Conservation (phyloP, 2,888 invertebrate species). For the Tachina lurida region DNA sequence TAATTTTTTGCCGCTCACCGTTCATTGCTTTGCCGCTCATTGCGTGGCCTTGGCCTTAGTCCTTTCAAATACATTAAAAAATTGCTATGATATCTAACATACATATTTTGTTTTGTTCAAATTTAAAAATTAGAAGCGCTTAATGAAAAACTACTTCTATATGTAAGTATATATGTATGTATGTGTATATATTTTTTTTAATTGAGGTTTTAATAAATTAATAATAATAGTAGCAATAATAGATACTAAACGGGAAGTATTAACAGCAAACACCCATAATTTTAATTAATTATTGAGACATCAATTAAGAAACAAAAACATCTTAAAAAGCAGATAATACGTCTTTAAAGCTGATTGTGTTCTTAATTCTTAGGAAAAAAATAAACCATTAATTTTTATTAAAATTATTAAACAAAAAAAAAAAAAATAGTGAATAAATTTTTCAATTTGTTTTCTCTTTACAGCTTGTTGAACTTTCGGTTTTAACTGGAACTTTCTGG, state of each 20-base stretch:
- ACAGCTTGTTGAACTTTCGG: slow-evolving; percentile 74
- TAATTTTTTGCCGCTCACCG: no score
- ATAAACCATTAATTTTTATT: slow-evolving; percentile 48
- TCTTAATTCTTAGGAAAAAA: slow-evolving; percentile 23
- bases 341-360: slow-evolving; percentile 1
- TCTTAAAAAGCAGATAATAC: slow-evolving; percentile 15
- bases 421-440: slow-evolving; percentile 27
- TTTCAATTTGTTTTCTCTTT: slow-evolving; percentile 69
- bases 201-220: not conserved
- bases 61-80: no score
- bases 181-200: not conserved
- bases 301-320: slow-evolving; percentile 50
- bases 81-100: no score
- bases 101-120: no score
- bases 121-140: no score
- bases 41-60: no score
- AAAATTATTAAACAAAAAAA: no score
- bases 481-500: slow-evolving; percentile 49
- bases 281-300: slow-evolving; percentile 60
- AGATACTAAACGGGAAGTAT: slow-evolving; percentile 16
- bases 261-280: slow-evolving; percentile 31
- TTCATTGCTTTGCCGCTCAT: no score
- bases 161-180: no score
- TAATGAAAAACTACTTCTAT: no score
- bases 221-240: not conserved